Conservation (phyloP, 2,888 invertebrate species). For the Cheilosia impressa region DNA sequence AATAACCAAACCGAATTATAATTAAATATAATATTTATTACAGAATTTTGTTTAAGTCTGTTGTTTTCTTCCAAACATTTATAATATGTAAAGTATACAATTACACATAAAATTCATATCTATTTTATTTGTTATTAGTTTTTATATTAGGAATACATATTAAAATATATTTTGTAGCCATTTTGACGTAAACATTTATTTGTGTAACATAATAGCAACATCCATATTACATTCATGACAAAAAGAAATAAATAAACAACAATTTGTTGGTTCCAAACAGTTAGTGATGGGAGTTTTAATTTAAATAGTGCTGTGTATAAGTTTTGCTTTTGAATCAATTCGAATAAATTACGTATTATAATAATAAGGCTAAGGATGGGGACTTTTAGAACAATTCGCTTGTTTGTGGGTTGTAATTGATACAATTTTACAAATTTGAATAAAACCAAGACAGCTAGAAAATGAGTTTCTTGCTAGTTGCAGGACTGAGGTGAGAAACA, state of each 20-base stretch:
- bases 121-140: background rate
- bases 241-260: background rate
- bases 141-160: slow-evolving; percentile 9
- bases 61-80: slow-evolving; percentile 49
- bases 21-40: slow-evolving; percentile 54
- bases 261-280: background rate
- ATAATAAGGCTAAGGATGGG: too few species aligned
- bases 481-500: too few species aligned
- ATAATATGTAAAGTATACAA: slow-evolving; percentile 46
- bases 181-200: slow-evolving; percentile 29
- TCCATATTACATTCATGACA: slow-evolving; percentile 19
- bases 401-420: too few species aligned
- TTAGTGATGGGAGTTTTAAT: background rate
- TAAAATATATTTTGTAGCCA: slow-evolving; percentile 49
- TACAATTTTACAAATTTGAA: too few species aligned
- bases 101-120: slow-evolving; percentile 56
- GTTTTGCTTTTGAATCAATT: too few species aligned
- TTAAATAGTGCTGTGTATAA: too few species aligned
- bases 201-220: slow-evolving; percentile 43
- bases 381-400: too few species aligned
- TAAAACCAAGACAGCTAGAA: too few species aligned
- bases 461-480: too few species aligned
- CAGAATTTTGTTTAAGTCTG: slow-evolving; percentile 36
- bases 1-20: background rate
- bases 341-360: too few species aligned